Evolutionary conservation across 2,797 vertebrate species (phyloP), one percentile per base, ranked within the genome.

Genomic region (Cossypha polioptera): DNA sequence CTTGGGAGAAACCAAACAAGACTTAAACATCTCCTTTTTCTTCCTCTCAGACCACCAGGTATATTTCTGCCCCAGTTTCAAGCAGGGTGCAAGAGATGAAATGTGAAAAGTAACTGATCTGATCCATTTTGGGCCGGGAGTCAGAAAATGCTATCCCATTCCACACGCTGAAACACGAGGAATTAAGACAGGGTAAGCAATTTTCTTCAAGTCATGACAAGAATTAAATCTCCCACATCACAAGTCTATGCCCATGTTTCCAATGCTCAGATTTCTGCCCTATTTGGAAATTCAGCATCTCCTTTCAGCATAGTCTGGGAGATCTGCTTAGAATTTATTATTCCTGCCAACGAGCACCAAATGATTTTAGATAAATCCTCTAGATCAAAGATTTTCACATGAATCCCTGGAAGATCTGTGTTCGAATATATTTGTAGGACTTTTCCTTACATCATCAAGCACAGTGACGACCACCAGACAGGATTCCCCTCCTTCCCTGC

Each of bases 401-500:
- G 53, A 62, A 73, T 36, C 20, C 45, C 35, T 7, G 43, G 50
- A 48, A 74, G 47, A 67, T 26, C 65, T 43, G 1, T 4, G 43
- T 45, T 40, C 40, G 55, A 5, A 31, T 14, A 13, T 3, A 40
- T 58, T 16, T 33, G 25, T 11, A 28, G 40, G 43, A 8, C 21
- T 48, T 55, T 16, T 16, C 43, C 48, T 80, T 4, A 7, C 2
- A 2, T 69, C n/a, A 48, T 9, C 12, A 8, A 42, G 36, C 16
- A 7, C 15, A 4, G 35, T 0, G 53, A 2, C 19, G 18, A 0
- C 29, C 11, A 35, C 45, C 51, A 28, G 42, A 2, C 20, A 20
- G 66, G 54, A 16, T 61, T 75, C 75, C 75, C 78, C 20, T 38
- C 69, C 63, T 85, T 45, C 25, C 77, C 75, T 31, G 35, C 10